Evolutionary conservation across 37 sponge, comb jelly and placozoan species (phyloP), one percentile per base, ranked within the genome.

Genomic region (Amphimedon queenslandica): DNA sequence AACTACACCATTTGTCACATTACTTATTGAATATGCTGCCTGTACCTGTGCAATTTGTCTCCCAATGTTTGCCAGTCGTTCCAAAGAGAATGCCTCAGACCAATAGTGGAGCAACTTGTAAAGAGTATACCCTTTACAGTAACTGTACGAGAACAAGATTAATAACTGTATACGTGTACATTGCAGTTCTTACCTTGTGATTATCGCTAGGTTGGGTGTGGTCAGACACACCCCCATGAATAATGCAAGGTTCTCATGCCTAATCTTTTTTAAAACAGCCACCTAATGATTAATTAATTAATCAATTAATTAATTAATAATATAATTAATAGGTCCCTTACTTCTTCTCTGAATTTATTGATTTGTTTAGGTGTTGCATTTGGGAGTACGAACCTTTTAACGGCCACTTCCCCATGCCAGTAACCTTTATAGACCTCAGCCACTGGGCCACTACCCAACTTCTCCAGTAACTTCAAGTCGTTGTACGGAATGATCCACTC

Each of bases 351-450:
- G 77, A 96, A 92, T 31, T 74, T 64, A 4, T 64, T 66, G 20
- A 96, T 42, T 72, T 92, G 93, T 58, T 84, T 64, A 0, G 40
- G n/a, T 40, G 91, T 92, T n/a, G 90, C 84, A 66, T 90, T 63
- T 8, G 84, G 82, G 55, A 86, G 41, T 63, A 55, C 51, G 74
- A 89, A 84, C 71, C 55, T 74, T 77, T 96, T 92, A 55, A 96
- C 77, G 53, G 86, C 81, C 55, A 96, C 97, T 30, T 96, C 82
- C 16, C 97, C 97, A 64, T 96, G 97, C 97, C 97, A 96, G 73
- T 96, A 70, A 1, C 90, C 97, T 41, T 67, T 71, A 79, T 72
- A 82, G 1, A 91, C 85, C 69, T 82, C 70, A 30, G 63, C 43
- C 69, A 82, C 82, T 2, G 60, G 67, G 5, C 72, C 77, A 38